Base-by-base conservation (phyloP, 2,797 vertebrate genomes). In the Bucorvus abyssinicus region DNA sequence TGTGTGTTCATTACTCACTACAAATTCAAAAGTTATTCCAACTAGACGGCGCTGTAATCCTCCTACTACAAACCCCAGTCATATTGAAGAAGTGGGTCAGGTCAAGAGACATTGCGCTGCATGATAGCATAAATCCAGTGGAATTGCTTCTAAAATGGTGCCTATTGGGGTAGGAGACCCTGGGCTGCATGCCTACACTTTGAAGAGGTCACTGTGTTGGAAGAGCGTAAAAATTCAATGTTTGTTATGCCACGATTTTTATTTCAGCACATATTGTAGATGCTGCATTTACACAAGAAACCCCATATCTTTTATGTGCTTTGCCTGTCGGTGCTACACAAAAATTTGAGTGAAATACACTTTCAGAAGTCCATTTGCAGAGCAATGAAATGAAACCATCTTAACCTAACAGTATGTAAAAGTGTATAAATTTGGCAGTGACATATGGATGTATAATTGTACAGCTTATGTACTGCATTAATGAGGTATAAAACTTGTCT, bases 381-480 rank as follows among this genome's bases (percentile, higher is more conserved):
- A 89, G 84, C 94, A 90, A 90, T 89, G 89, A 87, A 90, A 92
- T 74, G 81, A 78, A 93, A 70, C 90, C 55, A 40, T 87, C 86
- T 91, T 88, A 79, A 87, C 90, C 83, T 77, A 89, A 83, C 42
- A 70, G 69, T 87, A 88, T 90, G 76, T 94, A 87, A 80, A 92
- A 95, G 15, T 71, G 56, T 92, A 71, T 92, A 83, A 94, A 95
- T 95, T 92, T 93, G 95, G 57, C 94, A 92, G 85, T 92, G 94
- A 94, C 92, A 83, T 76, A 95, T 90, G 91, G 84, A 15, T 87
- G 55, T 89, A 52, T 95, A 96, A 94, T 95, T 94, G 89, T 84
- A 78, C 76, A 91, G 79, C 47, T 80, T 94, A 92, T 74, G 69
- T 86, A 69, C 77, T 82, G 89, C 89, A 85, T 96, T 96, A 96